phyloP scores from a whole-genome alignment of 2,797 vertebrate species.

The Vespertilio murinus region DNA sequence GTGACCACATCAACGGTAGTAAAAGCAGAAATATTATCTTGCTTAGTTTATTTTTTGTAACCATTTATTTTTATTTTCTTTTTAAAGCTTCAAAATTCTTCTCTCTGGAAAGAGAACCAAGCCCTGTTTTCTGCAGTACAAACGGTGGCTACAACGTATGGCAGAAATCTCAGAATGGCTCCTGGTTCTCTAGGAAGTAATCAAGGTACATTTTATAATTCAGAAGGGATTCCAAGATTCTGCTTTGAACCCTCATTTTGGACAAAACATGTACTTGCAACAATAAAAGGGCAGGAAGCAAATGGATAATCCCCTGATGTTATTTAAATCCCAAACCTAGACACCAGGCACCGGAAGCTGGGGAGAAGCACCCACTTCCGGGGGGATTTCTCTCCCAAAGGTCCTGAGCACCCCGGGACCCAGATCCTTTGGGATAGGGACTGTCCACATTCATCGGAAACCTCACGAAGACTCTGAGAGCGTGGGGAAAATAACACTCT shows the following conservation, averaged over 20 bases:
- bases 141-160: neutral
- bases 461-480: neutral
- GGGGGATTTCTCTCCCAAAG: neutral
- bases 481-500: neutral
- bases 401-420: neutral
- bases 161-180: neutral
- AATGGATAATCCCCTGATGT: neutral
- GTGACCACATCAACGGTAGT: neutral
- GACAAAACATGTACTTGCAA: neutral
- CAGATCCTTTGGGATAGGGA: neutral
- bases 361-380: neutral
- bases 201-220: neutral
- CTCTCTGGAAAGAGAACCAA: neutral
- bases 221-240: slow-evolving; percentile 25
- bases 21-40: slow-evolving; percentile 1
- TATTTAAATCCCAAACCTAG: slow-evolving; percentile 18
- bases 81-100: neutral
- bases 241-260: neutral
- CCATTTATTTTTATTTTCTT: neutral
- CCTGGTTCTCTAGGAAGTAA: slow-evolving; percentile 8
- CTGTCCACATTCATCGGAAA: neutral
- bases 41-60: neutral
- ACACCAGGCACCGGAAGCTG: neutral
- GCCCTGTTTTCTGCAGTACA: neutral
- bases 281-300: neutral